These are phyloP conservation scores for Morpho deidamia DNA, from an alignment of 2,888 invertebrate genomes.

Conservation along the genomic window DNA sequence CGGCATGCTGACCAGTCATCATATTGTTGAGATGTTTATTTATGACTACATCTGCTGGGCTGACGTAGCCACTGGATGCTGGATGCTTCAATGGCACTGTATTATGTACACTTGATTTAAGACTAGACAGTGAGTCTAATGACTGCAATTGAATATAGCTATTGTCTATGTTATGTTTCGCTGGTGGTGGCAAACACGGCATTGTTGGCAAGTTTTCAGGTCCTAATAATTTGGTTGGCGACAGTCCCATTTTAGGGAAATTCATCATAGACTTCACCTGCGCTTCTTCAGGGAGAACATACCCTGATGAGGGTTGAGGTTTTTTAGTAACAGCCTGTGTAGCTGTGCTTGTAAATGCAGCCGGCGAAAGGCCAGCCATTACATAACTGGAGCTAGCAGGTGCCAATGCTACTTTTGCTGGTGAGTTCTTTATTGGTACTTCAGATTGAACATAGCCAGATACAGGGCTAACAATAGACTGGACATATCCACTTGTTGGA, in stretches of 20 bases:
- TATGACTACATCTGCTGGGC: constrained; percentile 61
- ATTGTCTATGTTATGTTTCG: constrained; percentile 53
- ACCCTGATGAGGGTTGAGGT: constrained; percentile 53
- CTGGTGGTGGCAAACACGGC: constrained; percentile 61
- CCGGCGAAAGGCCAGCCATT: constrained; percentile 60
- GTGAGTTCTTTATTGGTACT: constrained; percentile 33
- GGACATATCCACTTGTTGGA: constrained; percentile 52
- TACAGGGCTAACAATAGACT: constrained; percentile 39
- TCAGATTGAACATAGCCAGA: constrained; percentile 53
- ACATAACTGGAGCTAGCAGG: constrained; percentile 65
- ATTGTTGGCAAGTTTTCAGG: constrained; percentile 68
- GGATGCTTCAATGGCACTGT: constrained; percentile 51
- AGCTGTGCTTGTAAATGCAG: constrained; percentile 56
- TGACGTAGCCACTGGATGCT: constrained; percentile 59
- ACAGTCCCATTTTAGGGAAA: constrained; percentile 52
- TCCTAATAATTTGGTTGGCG: constrained; percentile 51
- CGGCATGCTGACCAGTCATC: constrained; percentile 49
- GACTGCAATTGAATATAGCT: constrained; percentile 70
- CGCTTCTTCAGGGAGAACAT: constrained; percentile 58
- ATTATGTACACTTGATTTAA: constrained; percentile 50
- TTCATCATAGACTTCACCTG: constrained; percentile 52
- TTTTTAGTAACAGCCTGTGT: constrained; percentile 38
- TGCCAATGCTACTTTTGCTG: constrained; percentile 34
- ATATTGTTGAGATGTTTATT: constrained; percentile 68
- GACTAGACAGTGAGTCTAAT: constrained; percentile 60